Percentiles rank a stretch among this genome's conserved stretches.
Evolutionary conservation across 2,113 vertebrate species (phyloP).

Genomic region (Nicator chloris): DNA sequence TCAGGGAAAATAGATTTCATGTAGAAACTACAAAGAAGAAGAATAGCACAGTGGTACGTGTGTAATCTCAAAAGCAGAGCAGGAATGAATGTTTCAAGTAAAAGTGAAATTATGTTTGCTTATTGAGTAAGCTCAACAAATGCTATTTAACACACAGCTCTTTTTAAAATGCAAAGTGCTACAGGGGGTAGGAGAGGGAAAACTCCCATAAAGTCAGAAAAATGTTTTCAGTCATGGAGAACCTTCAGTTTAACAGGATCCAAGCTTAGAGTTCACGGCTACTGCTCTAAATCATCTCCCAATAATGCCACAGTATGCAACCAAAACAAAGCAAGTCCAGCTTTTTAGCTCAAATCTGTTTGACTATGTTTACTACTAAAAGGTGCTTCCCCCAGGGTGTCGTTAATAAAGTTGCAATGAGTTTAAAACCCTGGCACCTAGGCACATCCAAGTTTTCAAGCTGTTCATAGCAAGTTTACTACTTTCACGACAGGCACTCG

Average conservation of each 20-base stretch:
- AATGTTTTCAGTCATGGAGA: slow-evolving; percentile 6
- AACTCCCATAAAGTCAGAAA: slow-evolving; percentile 14
- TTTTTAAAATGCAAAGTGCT: slow-evolving; percentile 24
- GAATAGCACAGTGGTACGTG: slow-evolving; percentile 31
- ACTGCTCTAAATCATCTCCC: not conserved
- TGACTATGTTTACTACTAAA: slow-evolving; percentile 34
- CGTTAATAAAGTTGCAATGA: slow-evolving; percentile 44
- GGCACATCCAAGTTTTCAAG: slow-evolving; percentile 19
- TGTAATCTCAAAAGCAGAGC: slow-evolving; percentile 2
- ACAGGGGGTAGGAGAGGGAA: not conserved
- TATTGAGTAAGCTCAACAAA: slow-evolving; percentile 27
- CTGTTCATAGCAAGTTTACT: slow-evolving; percentile 24
- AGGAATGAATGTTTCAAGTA: slow-evolving; percentile 13
- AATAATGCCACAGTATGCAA: not conserved
- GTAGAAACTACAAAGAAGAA: slow-evolving; percentile 55
- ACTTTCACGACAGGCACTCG: not conserved
- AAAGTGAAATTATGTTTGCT: slow-evolving; percentile 44
- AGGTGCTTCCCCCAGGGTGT: slow-evolving; percentile 33
- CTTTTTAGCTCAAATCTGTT: slow-evolving; percentile 16
- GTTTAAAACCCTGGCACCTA: slow-evolving; percentile 23
- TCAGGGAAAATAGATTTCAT: slow-evolving; percentile 61
- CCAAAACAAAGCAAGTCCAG: not conserved
- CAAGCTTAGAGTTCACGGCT: not conserved
- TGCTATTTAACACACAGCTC: slow-evolving; percentile 9
- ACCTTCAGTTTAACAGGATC: not conserved